Base-by-base conservation (phyloP, 2,888 invertebrate species). In the Acronicta aceris region DNA sequence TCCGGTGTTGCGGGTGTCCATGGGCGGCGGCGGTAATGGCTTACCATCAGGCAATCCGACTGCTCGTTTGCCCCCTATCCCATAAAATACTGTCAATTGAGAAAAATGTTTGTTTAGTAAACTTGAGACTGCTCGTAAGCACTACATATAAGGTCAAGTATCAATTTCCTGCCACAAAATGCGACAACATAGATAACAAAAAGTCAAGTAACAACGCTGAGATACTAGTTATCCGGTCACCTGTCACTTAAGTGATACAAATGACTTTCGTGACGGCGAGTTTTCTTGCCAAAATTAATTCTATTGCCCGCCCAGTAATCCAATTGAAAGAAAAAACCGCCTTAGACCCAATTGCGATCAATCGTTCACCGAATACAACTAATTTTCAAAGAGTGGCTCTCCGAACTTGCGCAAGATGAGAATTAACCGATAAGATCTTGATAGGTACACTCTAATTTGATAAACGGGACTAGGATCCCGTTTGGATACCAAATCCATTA, bases 211-310 rank as follows among this genome's bases (percentile, higher is more conserved):
- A 67, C 38, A 36, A 59, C 48, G 67, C 73, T 67, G 68, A 59
- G 68, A 67, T 67, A 59, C 74, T 49, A 60, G 66, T 68, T 52
- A 59, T 60, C 50, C 48, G 67, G 73, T 50, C 50, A 67, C 73
- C 74, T 67, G 66, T 73, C 74, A 73, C 69, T 68, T 73, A 67
- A 74, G 73, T 68, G 74, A 67, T 73, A 67, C 61, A 73, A 67
- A 67, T 68, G 61, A 67, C 67, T 73, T 74, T 68, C 69, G 69
- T 68, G 74, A 59, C 74, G 69, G 59, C 46, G 60, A 60, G 51
- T 57, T 67, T 73, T 52, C 60, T 52, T 52, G 52, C 41, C 21
- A 45, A 74, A 51, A 68, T 74, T 69, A 74, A 68, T 67, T 68
- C 68, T 59, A 60, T 68, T 59, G 61, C 52, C 42, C 59, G 40